Evolutionary conservation across 1,140 invertebrate species (phyloP), one percentile per base, ranked within the genome.

Genomic region (Drosophila kurseongensis): DNA sequence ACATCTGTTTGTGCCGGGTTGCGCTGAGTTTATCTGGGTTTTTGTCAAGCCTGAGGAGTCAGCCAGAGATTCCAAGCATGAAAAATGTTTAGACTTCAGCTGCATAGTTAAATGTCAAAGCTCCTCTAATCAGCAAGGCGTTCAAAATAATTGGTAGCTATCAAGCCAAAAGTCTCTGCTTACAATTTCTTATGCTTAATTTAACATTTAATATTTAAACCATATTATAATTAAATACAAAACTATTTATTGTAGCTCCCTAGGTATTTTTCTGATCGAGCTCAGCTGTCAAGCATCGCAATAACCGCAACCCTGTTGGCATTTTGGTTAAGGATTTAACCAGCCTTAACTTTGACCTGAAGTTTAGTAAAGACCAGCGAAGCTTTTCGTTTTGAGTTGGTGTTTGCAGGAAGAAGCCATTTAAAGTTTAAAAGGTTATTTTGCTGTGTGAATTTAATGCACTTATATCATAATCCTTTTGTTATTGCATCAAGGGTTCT

Each of bases 21-120:
- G 42, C 35, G 51, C 23, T 35, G 44, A 69, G 67, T 71, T 71
- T 71, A 71, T 71, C 65, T 57, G n/a, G 41, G 16, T 8, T 47
- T 55, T 69, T 14, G 13, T 32, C n/a, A 8, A n/a, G 29, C 27
- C 44, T 27, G 42, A n/a, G 45, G 48, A 18, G 10, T 18, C n/a
- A 18, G 23, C 50, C 18, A 0, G 8, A 5, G 7, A 32, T 18
- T 7, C 9, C 35, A 32, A 42, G 16, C 12, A n/a, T 50, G 23
- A 0, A 32, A 36, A 10, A 12, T 54, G 41, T 54, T 23, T 66
- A 23, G 18, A 40, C 13, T 41, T n/a, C 51, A 16, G 32, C 9
- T 40, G 16, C 14, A 36, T n/a, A 54, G 32, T 8, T 27, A 5
- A 10, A 29, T 66, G 23, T 50, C 60, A 44, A 14, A 67, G 27